Conservation (phyloP, 2,797 vertebrate genomes). For the Brotula barbata region DNA sequence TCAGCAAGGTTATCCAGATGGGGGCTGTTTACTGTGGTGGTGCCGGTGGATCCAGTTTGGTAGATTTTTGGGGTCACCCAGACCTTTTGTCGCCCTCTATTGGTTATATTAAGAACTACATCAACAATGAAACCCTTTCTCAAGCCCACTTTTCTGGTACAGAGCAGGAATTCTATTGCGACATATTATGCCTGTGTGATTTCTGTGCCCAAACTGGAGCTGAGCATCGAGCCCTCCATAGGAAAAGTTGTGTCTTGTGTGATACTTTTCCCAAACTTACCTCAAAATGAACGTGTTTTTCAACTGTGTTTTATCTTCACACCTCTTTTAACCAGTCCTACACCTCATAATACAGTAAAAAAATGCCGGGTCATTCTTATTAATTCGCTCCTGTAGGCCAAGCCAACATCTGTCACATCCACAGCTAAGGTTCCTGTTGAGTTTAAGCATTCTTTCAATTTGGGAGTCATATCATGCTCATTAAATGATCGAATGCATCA, state of each 20-base stretch:
- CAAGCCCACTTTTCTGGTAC: background rate
- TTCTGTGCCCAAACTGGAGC: background rate
- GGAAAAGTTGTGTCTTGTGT: background rate
- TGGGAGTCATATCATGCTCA: background rate
- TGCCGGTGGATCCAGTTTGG: background rate
- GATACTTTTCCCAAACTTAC: no score
- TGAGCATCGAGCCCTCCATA: no score
- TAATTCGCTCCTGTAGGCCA: background rate
- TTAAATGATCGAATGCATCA: no score
- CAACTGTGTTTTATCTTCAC: no score
- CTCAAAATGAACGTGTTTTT: no score
- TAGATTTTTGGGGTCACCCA: background rate
- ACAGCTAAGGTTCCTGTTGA: background rate
- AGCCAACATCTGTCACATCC: background rate
- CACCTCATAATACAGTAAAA: no score
- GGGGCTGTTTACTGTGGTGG: no score
- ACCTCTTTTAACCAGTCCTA: no score
- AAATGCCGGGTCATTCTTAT: background rate
- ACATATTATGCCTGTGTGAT: conserved; percentile 6
- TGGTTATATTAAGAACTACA: conserved; percentile 26
- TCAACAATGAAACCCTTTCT: background rate
- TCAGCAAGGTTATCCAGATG: no score
- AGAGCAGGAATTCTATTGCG: background rate
- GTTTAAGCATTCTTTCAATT: background rate
- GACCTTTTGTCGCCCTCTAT: conserved; percentile 33